Percentiles rank a stretch among this genome's conserved stretches.
These are phyloP conservation scores for Sinella curviseta DNA, from an alignment of 1,140 invertebrate genomes.

Conservation along the genomic window DNA sequence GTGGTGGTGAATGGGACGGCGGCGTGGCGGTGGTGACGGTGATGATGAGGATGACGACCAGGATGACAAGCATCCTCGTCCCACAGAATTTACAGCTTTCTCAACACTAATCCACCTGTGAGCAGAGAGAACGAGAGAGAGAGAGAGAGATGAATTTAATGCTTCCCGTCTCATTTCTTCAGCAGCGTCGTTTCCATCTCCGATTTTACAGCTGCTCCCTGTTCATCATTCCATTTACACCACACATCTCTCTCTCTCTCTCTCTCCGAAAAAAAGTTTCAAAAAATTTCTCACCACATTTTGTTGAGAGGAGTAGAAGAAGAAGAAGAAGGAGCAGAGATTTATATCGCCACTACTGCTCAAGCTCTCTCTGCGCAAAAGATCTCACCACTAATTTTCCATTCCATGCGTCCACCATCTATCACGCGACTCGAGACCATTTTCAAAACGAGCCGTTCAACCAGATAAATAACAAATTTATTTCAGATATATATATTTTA, in stretches of 20 bases:
- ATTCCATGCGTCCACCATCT: neutral
- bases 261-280: too few relatives aligned
- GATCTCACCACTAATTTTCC: neutral
- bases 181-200: neutral
- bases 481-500: too few relatives aligned
- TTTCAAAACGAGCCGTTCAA: neutral
- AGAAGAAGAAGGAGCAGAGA: neutral
- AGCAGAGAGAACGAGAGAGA: too few relatives aligned
- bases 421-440: neutral
- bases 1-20: too few relatives aligned
- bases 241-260: neutral
- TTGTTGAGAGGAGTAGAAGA: too few relatives aligned
- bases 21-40: neutral
- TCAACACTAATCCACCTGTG: neutral
- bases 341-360: too few relatives aligned
- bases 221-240: neutral
- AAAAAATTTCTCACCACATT: too few relatives aligned
- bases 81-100: slow-evolving; percentile 7
- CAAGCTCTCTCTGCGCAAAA: neutral
- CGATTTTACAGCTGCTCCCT: neutral
- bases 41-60: too few relatives aligned
- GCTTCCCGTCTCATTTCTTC: neutral
- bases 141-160: slow-evolving; percentile 20
- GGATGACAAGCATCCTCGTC: neutral
- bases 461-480: neutral